These are phyloP conservation scores for Taxidea taxus DNA, from an alignment of 2,113 vertebrate genomes.

Conservation along the genomic window DNA sequence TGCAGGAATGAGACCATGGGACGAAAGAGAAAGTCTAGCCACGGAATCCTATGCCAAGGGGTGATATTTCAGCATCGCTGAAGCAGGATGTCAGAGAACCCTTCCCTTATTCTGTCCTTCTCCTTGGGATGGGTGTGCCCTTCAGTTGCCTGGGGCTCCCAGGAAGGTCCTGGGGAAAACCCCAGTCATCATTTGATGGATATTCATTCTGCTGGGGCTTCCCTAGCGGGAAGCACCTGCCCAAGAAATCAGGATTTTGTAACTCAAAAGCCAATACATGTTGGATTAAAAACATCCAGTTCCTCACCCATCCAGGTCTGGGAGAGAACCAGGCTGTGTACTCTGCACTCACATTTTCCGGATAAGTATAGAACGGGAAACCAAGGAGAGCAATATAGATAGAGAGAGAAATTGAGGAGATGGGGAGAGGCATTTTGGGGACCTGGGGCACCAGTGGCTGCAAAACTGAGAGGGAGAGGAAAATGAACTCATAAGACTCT, in stretches of 20 bases:
- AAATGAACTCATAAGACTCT: rapidly evolving
- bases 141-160: rapidly evolving
- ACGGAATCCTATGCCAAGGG: rapidly evolving
- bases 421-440: neutral
- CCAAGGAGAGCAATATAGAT: too few species aligned
- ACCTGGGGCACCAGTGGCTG: neutral
- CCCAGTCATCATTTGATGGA: rapidly evolving
- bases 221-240: rapidly evolving
- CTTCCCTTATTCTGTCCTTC: neutral
- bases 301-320: too few species aligned
- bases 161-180: rapidly evolving
- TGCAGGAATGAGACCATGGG: rapidly evolving
- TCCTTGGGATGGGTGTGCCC: neutral
- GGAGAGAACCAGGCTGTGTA: rapidly evolving
- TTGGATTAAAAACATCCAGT: neutral
- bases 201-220: neutral
- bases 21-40: neutral
- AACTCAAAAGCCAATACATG: rapidly evolving
- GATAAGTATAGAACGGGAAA: neutral
- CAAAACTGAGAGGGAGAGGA: neutral
- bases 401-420: rapidly evolving
- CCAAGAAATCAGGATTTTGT: neutral
- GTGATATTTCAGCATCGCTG: rapidly evolving
- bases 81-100: neutral
- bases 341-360: rapidly evolving